Conservation (phyloP, 2,888 invertebrate species). For the Ectropis crepuscularia region DNA sequence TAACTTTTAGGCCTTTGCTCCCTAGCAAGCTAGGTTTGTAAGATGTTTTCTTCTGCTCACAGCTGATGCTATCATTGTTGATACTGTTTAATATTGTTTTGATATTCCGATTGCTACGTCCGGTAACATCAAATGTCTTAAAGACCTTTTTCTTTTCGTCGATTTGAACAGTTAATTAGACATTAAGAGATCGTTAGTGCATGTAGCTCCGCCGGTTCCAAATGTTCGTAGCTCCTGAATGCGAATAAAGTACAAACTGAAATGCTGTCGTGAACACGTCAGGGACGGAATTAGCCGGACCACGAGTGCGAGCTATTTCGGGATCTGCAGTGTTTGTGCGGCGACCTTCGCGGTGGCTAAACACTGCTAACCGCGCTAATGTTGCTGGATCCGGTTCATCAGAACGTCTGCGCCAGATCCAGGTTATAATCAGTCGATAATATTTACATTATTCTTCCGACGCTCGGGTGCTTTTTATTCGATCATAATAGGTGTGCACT, state of each 20-base stretch:
- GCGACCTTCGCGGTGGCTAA: neutral
- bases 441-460: no score
- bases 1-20: no score
- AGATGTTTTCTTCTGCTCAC: no score
- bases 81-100: no score
- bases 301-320: constrained; percentile 15
- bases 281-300: constrained; percentile 12
- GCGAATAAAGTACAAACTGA: neutral
- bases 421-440: no score
- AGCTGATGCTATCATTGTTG: no score
- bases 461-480: no score
- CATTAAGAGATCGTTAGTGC: constrained; percentile 4
- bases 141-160: constrained; percentile 6
- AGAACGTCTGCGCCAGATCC: no score
- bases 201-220: neutral
- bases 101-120: neutral
- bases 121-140: constrained; percentile 1
- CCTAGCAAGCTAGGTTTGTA: no score
- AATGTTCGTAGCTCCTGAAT: neutral
- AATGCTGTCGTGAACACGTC: constrained; percentile 25
- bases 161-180: constrained; percentile 9
- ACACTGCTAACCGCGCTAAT: neutral
- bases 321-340: constrained; percentile 10
- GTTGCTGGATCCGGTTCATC: neutral
- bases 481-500: no score